Evolutionary conservation across 1,140 invertebrate species (phyloP), one percentile per base, ranked within the genome.

Genomic region (Coenobita brevimanus): DNA sequence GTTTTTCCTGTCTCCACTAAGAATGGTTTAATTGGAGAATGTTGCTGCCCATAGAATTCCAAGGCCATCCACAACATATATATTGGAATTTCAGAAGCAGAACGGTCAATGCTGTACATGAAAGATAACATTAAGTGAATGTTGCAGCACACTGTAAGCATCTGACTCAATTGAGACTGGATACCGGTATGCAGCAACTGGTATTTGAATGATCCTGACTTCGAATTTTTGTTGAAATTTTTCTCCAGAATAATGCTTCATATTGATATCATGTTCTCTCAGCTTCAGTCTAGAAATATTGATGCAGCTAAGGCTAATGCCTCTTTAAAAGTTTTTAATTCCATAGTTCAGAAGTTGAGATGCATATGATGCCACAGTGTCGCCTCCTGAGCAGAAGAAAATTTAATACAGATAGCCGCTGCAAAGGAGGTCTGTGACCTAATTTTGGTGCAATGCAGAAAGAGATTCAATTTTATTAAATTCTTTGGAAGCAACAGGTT

Each of bases 101-200:
- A 89, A 87, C 84, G 50, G 67, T 82, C 38, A 88, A 50, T 82
- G 89, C 84, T 87, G 89, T 89, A 43, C 8, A 89, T 27, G 89
- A 82, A 62, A 87, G 87, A 80, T 87, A 87, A 78, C 27, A 79
- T 3, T 89, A 17, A 76, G 60, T 83, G 71, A 89, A 78, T 89
- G 89, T 88, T 87, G 89, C 89, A 89, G 76, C 57, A 87, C 30
- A 38, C 50, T 83, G n/a, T 78, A 88, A 57, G 30, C 83, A 88
- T 82, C 89, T 69, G 62, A 89, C 75, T 83, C 84, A 64, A 88
- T 21, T 54, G 67, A 43, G 15, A 87, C 79, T 80, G 80, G 89
- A 71, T 84, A n/a, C n/a, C n/a, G n/a, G n/a, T n/a, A n/a, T 50
- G 54, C 88, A 83, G 82, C 81, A 64, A 36, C 50, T 71, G 81